phyloP scores from a whole-genome alignment of 2,888 invertebrate species.

The Aricia artaxerxes region DNA sequence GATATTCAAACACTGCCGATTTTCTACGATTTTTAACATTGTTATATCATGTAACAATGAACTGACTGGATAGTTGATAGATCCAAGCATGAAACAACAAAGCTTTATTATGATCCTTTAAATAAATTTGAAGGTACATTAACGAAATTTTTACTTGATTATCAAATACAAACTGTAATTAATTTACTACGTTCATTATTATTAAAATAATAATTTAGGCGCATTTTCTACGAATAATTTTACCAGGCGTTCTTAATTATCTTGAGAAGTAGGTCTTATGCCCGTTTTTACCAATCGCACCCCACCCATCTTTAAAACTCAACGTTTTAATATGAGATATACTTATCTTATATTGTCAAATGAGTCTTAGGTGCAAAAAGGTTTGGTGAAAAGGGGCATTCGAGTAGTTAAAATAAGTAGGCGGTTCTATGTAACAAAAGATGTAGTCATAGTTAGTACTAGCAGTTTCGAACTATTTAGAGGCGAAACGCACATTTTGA shows the following conservation, averaged over 20 bases:
- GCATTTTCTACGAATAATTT: neutral
- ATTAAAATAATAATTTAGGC: neutral
- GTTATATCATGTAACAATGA: neutral
- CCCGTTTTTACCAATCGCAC: neutral
- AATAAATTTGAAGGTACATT: neutral
- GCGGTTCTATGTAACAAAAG: neutral
- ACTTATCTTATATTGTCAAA: no score
- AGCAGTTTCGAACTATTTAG: conserved; percentile 8
- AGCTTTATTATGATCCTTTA: neutral
- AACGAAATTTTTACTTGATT: neutral
- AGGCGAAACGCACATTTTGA: conserved; percentile 64
- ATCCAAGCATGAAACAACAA: neutral
- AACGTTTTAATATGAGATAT: no score
- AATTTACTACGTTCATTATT: neutral
- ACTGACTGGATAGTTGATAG: neutral
- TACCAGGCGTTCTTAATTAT: neutral
- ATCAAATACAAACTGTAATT: neutral
- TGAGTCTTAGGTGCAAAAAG: neutral
- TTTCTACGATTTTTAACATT: neutral
- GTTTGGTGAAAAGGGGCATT: neutral
- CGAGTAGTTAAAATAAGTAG: neutral
- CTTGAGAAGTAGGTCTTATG: neutral
- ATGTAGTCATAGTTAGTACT: conserved; percentile 7
- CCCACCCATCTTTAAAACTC: no score
- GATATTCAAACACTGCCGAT: conserved; percentile 11